Evolutionary conservation across 2,113 vertebrate species (phyloP), one percentile per base, ranked within the genome.

Genomic region (Gracilinanus agilis): DNA sequence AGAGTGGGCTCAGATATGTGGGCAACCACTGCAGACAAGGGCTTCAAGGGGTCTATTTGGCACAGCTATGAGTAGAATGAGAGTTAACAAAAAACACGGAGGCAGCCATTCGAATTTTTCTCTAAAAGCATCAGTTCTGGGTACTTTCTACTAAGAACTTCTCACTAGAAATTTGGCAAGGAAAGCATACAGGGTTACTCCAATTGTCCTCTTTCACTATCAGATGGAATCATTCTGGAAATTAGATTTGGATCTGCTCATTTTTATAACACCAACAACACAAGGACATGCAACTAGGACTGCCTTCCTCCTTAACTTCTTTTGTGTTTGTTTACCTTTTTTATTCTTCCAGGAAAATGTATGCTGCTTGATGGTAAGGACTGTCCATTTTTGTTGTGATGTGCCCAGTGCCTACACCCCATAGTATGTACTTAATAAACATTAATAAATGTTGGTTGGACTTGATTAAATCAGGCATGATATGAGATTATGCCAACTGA

Each of bases 111-210:
- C 29, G 44, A 44, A 88, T 54, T 83, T 61, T 92, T 54, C 83
- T 90, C 44, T 56, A 49, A 92, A 94, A 92, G 29, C 93, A 93
- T 94, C 61, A 13, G 88, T 94, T 94, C 24, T 55, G n/a, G 92
- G 88, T 67, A 90, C 93, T 94, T 75, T 91, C 90, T 25, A 61
- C 55, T 44, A 93, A 96, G 10, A 40, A 23, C 6, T 56, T 40
- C 3, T 19, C 10, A 27, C 10, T 10, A 91, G 12, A 90, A 90
- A n/a, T 24, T 89, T 23, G 90, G 44, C 54, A 91, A 93, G 53
- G 24, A 49, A 92, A 56, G 10, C n/a, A 44, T 9, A 53, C 40
- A 55, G 89, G n/a, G 75, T 92, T 88, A 40, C 53, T 95, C 56
- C 94, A 90, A 94, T 44, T 25, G 27, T 61, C 90, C 40, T 53